A percentile compares a stretch with the other conserved stretches of the same genome.
Evolutionary conservation across 1,140 invertebrate species (phyloP).

Genomic region (Ips nitidus): DNA sequence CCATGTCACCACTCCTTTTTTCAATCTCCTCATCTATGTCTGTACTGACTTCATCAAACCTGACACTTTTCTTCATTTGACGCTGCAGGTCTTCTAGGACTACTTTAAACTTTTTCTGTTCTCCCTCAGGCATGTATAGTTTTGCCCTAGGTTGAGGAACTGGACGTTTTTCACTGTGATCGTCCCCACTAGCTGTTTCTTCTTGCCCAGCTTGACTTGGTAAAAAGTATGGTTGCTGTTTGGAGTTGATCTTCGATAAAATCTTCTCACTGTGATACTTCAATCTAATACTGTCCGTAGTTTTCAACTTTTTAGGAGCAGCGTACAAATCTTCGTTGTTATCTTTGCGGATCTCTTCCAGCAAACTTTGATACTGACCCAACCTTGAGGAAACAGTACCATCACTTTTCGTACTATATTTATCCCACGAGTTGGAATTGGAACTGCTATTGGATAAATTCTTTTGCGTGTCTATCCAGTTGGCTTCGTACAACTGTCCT

Average conservation of each 20-base stretch:
- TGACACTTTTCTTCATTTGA: constrained; percentile 47
- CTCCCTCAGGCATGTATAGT: constrained; percentile 15
- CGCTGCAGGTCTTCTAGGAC: constrained; percentile 44
- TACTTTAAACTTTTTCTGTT: constrained; percentile 35
- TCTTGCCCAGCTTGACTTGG: constrained; percentile 38
- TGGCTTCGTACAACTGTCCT: constrained; percentile 79
- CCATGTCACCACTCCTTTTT: constrained; percentile 3
- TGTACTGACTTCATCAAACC: constrained; percentile 44
- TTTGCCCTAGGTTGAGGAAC: constrained; percentile 43
- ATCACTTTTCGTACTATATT: constrained; percentile 42
- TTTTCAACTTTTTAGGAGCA: constrained; percentile 37
- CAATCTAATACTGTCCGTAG: constrained; percentile 39
- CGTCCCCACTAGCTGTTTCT: constrained; percentile 21
- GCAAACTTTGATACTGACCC: constrained; percentile 46
- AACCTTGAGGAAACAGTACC: constrained; percentile 44
- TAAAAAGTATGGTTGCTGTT: constrained; percentile 42
- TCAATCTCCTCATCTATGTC: constrained; percentile 36
- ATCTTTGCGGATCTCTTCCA: constrained; percentile 45
- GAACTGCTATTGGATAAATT: constrained; percentile 43
- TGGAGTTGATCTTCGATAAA: constrained; percentile 47
- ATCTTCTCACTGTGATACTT: constrained; percentile 52
- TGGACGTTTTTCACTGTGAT: constrained; percentile 22
- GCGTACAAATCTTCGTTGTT: constrained; percentile 37
- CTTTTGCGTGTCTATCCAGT: constrained; percentile 69
- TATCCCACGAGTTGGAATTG: constrained; percentile 45